Base-by-base conservation (phyloP, 2,113 vertebrate genomes). In the Dryoscopus gambensis region DNA sequence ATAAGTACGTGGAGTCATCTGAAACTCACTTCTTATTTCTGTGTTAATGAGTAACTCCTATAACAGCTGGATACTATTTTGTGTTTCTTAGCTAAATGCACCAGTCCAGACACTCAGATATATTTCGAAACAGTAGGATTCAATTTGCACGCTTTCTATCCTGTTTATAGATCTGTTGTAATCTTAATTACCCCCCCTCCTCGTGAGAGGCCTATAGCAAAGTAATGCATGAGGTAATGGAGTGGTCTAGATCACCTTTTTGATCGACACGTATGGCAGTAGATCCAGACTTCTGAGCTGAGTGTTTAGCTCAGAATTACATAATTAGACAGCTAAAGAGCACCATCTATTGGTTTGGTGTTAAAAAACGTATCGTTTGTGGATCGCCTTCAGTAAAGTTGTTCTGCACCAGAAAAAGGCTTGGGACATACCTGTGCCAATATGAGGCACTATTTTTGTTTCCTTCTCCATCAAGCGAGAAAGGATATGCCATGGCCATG, bases 271-370 rank as follows among this genome's bases (percentile, higher is more conserved):
- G 0, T 27, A 15, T 46, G 30, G 44, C 50, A 57, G 31, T 30
- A 69, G n/a, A 35, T 37, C 27, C 56, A 37, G 59, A 23, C 15
- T 23, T 7, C n/a, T 2, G 27, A 83, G 33, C 35, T 77, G 42
- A 89, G 44, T 47, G 60, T 79, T 83, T 94, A 64, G 10, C 25
- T 59, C 35, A 56, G 39, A 86, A 56, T 81, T 67, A 33, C 46
- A 44, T 92, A 91, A 95, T 90, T 89, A 81, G 35, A 59, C 76
- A 95, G 93, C 73, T 90, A 93, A 96, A 96, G 71, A 93, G 90
- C 96, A 92, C 95, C 96, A 95, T 97, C 95, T 96, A 46, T 96
- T 81, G 95, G 90, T 42, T 55, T 80, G 19, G 18, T 80, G 17
- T 60, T 77, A 65, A 89, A 89, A 87, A 31, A 60, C n/a, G 5